A percentile compares a stretch with the other conserved stretches of the same genome.
Evolutionary conservation across 1,140 invertebrate genomes (phyloP).

Genomic region (Prorops nasuta): DNA sequence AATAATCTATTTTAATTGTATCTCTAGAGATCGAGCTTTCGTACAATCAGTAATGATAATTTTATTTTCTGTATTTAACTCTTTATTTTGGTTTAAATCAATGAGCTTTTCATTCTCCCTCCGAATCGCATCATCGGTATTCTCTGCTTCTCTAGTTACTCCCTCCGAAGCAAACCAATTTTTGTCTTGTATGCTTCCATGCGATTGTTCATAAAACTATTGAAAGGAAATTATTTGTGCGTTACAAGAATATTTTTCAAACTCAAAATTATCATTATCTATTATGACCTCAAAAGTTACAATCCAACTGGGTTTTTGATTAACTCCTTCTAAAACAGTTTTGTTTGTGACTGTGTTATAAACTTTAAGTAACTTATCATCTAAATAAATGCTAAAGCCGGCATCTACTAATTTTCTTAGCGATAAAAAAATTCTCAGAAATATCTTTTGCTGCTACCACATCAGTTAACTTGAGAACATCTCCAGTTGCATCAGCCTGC

Average conservation of each 20-base stretch:
- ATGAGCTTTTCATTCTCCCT: too few relatives aligned
- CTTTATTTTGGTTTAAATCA: background rate
- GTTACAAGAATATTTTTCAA: background rate
- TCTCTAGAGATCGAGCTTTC: too few relatives aligned
- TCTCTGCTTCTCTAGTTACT: too few relatives aligned
- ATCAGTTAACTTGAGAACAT: slow-evolving; percentile 2
- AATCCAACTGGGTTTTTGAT: slow-evolving; percentile 19
- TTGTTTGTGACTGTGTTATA: slow-evolving; percentile 12
- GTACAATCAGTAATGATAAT: too few relatives aligned
- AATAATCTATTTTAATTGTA: background rate
- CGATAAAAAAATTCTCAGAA: slow-evolving; percentile 11
- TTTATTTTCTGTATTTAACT: slow-evolving; percentile 1
- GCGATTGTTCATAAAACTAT: background rate
- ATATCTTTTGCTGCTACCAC: slow-evolving; percentile 9
- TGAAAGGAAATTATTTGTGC: background rate
- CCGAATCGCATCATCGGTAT: too few relatives aligned
- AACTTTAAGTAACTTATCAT: slow-evolving; percentile 14
- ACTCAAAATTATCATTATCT: background rate
- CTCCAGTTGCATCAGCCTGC: background rate
- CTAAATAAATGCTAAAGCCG: slow-evolving; percentile 11
- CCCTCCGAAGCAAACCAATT: too few relatives aligned
- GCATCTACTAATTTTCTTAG: slow-evolving; percentile 13
- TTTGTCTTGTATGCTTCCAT: too few relatives aligned
- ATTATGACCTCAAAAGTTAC: slow-evolving; percentile 11
- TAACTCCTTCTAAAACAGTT: slow-evolving; percentile 10